Evolutionary conservation across 2,113 vertebrate species (phyloP).

Genomic region (Seriola dumerili): DNA sequence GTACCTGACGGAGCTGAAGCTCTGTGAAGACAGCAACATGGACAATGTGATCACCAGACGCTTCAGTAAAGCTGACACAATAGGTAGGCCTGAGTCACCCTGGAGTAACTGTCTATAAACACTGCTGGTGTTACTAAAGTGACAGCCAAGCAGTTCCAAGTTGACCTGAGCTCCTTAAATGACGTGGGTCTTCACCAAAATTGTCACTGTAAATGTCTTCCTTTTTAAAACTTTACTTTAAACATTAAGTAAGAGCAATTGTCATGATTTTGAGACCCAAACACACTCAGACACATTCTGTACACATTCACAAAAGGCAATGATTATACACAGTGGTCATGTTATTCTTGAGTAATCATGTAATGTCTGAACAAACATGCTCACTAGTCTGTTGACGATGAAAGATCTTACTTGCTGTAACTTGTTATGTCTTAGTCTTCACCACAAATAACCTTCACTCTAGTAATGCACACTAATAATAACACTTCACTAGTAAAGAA

Average conservation of each 20-base stretch:
- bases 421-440: neutral
- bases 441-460: neutral
- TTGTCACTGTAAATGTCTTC: neutral
- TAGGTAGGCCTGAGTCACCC: conserved; percentile 87
- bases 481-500: neutral
- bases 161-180: neutral
- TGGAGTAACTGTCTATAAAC: neutral
- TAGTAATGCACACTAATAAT: neutral
- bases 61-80: conserved; percentile 99
- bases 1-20: conserved; percentile 97
- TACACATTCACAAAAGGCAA: neutral
- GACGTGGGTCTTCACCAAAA: neutral
- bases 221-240: neutral
- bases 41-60: conserved; percentile 94
- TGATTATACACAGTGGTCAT: neutral
- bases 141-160: neutral
- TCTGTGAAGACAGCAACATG: conserved; percentile 98
- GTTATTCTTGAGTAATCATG: neutral
- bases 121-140: neutral
- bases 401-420: neutral
- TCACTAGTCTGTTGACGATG: neutral
- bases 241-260: neutral
- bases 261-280: neutral
- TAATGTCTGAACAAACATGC: neutral
- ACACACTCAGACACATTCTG: neutral